Base-by-base conservation (phyloP, 2,888 invertebrate species). In the Muscina levida region DNA sequence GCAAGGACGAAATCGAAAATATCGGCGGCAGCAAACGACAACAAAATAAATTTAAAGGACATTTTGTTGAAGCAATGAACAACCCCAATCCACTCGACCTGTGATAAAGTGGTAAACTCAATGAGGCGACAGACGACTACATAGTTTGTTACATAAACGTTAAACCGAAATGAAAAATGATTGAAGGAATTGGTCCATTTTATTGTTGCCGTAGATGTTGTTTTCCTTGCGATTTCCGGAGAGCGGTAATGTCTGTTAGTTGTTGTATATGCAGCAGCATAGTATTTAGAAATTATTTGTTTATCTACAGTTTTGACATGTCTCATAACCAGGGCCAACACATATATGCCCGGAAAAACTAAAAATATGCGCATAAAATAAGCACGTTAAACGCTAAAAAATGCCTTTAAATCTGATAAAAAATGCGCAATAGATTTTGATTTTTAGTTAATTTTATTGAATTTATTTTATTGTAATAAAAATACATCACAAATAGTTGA, bases 151-250 rank as follows among this genome's bases (percentile, higher is more conserved):
- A 24, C 53, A 68, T 39, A 39, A 39, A 22, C 42, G 42, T 39
- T 11, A 39, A 31, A 42, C 22, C 39, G 19, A 39, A 62, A 22
- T 62, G 62, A 37, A 62, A 62, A 24, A 37, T 39, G 39, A 37
- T 44, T 5, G n/a, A 53, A 22, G 59, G 11, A 59, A 62, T 48
- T 48, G 72, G 48, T 37, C 48, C 37, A n/a, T n/a, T 2, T 51
- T 19, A 51, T 19, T 51, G 51, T 51, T 51, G 37, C 10, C 51
- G 13, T 19, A 22, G 51, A 8, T n/a, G 37, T 39, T 59, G 59
- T 57, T 59, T 13, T 37, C 22, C 26, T 19, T 62, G 46, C 59
- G 31, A 62, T 48, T 72, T 72, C 22, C 66, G 39, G 26, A 67
- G 11, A 37, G 22, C 51, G 19, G 53, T 26, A 67, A 53, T 67